Percentiles rank a stretch among this genome's conserved stretches.
phyloP scores from a whole-genome alignment of 2,113 vertebrate genomes.

The Stigmatopora nigra region DNA sequence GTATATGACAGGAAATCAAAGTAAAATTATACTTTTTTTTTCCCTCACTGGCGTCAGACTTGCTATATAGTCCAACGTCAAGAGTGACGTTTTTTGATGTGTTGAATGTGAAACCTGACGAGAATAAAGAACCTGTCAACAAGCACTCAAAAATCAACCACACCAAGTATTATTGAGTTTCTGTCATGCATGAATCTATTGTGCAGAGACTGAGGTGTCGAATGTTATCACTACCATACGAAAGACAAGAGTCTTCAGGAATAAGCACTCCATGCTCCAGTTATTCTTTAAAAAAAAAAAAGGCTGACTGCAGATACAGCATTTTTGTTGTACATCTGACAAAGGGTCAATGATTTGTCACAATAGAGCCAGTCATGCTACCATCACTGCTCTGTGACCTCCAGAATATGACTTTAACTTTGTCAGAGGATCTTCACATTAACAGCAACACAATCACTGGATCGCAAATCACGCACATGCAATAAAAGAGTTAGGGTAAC shows the following conservation, averaged over 20 bases:
- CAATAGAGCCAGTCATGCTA: constrained; percentile 4
- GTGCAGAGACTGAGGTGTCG: constrained; percentile 75
- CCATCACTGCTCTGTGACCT: constrained; percentile 35
- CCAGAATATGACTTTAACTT: constrained; percentile 61
- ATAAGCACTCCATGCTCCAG: constrained; percentile 40
- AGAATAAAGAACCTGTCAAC: constrained; percentile 92
- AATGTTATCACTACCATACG: constrained; percentile 38
- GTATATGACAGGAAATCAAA: neutral
- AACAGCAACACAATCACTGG: constrained; percentile 58
- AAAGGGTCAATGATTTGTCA: constrained; percentile 26
- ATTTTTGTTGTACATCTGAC: constrained; percentile 15
- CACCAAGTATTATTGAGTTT: constrained; percentile 85
- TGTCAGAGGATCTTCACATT: constrained; percentile 49
- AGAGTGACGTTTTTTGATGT: constrained; percentile 81
- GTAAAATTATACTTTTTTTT: neutral
- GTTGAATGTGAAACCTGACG: constrained; percentile 88
- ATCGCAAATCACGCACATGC: constrained; percentile 59
- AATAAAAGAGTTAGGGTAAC: constrained; percentile 30
- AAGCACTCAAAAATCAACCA: constrained; percentile 81
- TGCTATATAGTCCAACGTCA: constrained; percentile 39
- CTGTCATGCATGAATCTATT: constrained; percentile 76
- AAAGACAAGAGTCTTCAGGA: constrained; percentile 44
- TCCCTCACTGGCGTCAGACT: constrained; percentile 39
- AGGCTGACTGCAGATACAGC: constrained; percentile 22
- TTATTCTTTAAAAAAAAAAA: constrained; percentile 43